phyloP scores from a whole-genome alignment of 2,113 vertebrate species.

The Tiliqua scincoides region DNA sequence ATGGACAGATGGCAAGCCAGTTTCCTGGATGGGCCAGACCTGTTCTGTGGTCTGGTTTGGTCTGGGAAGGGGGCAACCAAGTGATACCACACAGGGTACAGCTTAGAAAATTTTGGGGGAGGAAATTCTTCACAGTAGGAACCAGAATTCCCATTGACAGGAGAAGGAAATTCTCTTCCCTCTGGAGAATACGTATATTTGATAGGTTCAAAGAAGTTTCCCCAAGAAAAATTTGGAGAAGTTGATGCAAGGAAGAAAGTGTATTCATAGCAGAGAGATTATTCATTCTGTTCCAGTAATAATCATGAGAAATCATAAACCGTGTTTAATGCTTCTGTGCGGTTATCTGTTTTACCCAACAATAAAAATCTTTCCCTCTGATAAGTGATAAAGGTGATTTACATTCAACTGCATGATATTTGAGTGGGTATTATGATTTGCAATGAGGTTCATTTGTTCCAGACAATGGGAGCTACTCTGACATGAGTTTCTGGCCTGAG shows the following conservation, averaged over 20 bases:
- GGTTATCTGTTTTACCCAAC: background rate
- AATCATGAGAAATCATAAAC: background rate
- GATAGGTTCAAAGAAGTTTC: background rate
- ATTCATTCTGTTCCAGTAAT: background rate
- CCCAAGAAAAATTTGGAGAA: background rate
- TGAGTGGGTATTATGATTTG: background rate
- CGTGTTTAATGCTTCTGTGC: background rate
- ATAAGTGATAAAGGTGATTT: background rate
- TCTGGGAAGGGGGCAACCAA: background rate
- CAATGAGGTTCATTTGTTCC: background rate
- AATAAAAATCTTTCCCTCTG: background rate
- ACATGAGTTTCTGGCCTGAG: background rate
- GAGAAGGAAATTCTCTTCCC: background rate
- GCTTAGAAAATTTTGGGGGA: background rate
- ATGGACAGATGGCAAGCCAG: too few relatives aligned
- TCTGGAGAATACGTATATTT: background rate
- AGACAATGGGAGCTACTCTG: background rate
- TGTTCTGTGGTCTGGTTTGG: background rate
- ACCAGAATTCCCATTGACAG: background rate
- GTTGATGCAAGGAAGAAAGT: background rate
- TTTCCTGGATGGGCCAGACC: too few relatives aligned
- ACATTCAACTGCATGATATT: background rate
- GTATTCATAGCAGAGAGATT: background rate
- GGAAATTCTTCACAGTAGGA: background rate
- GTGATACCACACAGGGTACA: too few relatives aligned